Conservation (phyloP, 2,888 invertebrate species). For the Steinernema carpocapsae region DNA sequence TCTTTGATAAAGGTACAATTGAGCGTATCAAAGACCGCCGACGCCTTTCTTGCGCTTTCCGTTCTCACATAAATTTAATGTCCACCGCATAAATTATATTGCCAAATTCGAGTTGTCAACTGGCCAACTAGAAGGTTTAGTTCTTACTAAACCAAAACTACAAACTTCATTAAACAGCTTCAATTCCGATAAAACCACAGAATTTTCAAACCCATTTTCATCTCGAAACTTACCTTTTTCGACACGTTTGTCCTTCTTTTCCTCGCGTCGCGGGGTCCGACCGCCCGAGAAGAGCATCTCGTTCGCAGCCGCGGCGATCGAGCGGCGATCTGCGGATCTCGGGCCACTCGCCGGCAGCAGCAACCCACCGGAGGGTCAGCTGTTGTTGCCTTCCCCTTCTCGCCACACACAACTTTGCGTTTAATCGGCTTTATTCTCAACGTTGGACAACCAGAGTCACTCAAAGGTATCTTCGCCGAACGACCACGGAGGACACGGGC, state of each 20-base stretch:
- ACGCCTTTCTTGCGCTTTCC: too few species aligned
- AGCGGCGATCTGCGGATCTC: neutral
- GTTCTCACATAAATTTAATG: too few species aligned
- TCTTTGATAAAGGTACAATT: too few species aligned
- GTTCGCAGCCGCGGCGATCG: neutral
- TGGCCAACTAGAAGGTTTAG: too few species aligned
- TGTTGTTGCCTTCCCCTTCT: slow-evolving; percentile 16
- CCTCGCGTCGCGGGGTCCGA: slow-evolving; percentile 41
- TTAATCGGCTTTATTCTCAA: slow-evolving; percentile 23
- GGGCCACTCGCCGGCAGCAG: slow-evolving; percentile 9
- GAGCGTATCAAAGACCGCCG: too few species aligned
- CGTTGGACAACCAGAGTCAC: slow-evolving; percentile 24
- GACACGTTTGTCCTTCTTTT: slow-evolving; percentile 22
- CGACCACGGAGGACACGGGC: slow-evolving; percentile 10
- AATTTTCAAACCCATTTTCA: too few species aligned
- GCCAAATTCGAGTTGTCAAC: too few species aligned
- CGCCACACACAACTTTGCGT: slow-evolving; percentile 27
- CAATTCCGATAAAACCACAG: too few species aligned
- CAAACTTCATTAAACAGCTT: too few species aligned
- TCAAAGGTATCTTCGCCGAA: neutral
- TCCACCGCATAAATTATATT: too few species aligned
- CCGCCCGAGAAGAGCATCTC: slow-evolving; percentile 57
- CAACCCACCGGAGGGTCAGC: slow-evolving; percentile 21
- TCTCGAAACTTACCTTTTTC: slow-evolving; percentile 27
- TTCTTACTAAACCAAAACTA: too few species aligned